Conservation (phyloP, 2,113 vertebrate genomes). For the Protobothrops mucrosquamatus region DNA sequence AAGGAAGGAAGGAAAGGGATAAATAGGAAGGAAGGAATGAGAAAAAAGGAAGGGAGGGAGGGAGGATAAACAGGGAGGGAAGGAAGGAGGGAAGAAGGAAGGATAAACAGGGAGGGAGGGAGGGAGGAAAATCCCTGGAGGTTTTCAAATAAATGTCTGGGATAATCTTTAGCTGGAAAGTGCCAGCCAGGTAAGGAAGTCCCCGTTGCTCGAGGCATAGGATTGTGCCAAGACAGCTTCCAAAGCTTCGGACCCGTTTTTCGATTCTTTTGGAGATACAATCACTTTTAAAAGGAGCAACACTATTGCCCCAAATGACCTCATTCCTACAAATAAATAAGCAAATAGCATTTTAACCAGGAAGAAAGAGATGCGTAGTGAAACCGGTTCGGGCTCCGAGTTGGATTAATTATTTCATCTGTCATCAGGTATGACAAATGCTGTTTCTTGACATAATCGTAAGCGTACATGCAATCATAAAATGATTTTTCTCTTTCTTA, state of each 20-base stretch:
- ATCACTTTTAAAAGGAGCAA: background rate
- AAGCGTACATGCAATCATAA: too few species aligned
- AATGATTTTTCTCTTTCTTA: background rate
- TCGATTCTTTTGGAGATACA: background rate
- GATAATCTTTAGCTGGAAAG: background rate
- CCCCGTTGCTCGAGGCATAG: background rate
- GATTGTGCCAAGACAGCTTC: background rate
- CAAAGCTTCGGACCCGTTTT: background rate
- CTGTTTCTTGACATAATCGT: background rate
- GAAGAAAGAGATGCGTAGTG: background rate
- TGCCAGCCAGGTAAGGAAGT: background rate
- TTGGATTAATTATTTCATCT: background rate
- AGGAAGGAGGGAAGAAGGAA: background rate
- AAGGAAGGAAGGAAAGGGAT: background rate
- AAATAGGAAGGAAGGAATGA: too few species aligned
- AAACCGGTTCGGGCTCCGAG: background rate
- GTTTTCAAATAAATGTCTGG: background rate
- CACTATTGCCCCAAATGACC: background rate
- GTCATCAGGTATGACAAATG: background rate
- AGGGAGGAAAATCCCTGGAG: background rate
- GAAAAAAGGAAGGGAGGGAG: background rate
- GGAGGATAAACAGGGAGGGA: background rate
- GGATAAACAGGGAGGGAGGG: background rate
- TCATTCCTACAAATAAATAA: background rate
- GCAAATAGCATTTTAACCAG: background rate